These are phyloP conservation scores for Pachycephala philippinensis DNA, from an alignment of 2,113 vertebrate genomes.

Conservation along the genomic window DNA sequence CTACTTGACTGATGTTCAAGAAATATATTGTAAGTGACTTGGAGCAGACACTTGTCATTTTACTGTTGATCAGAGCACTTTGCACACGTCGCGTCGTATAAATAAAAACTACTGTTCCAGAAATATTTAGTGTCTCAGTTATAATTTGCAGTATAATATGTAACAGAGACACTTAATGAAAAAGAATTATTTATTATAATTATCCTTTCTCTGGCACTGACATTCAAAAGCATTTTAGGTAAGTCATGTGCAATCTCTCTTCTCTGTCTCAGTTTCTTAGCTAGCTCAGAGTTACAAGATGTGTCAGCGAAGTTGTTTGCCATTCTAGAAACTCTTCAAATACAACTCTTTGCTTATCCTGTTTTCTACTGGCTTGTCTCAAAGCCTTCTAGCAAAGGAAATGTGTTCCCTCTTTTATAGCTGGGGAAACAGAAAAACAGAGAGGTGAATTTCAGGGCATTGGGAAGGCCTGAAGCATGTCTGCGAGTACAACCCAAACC, in stretches of 20 bases:
- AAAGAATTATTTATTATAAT: conserved; percentile 21
- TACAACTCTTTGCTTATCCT: background rate
- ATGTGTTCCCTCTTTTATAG: background rate
- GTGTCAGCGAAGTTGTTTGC: background rate
- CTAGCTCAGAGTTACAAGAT: background rate
- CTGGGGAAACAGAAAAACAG: background rate
- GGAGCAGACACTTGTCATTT: conserved; percentile 11
- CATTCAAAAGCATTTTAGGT: background rate
- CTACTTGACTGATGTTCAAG: background rate
- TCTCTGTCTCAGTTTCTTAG: background rate
- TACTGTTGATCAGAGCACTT: background rate
- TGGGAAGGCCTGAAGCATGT: background rate
- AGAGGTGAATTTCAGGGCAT: background rate
- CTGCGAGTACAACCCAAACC: background rate
- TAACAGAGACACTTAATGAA: background rate
- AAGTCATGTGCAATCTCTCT: background rate
- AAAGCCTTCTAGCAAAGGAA: background rate
- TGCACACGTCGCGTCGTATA: background rate
- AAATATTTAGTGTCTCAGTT: conserved; percentile 1
- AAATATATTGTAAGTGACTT: background rate
- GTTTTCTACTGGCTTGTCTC: background rate
- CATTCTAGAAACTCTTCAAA: background rate
- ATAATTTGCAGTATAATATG: background rate
- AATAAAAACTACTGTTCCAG: conserved; percentile 6
- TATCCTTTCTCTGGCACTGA: background rate